Evolutionary conservation across 1,140 invertebrate species (phyloP), one percentile per base, ranked within the genome.

Genomic region (Pseudomyrmex dendroicus): DNA sequence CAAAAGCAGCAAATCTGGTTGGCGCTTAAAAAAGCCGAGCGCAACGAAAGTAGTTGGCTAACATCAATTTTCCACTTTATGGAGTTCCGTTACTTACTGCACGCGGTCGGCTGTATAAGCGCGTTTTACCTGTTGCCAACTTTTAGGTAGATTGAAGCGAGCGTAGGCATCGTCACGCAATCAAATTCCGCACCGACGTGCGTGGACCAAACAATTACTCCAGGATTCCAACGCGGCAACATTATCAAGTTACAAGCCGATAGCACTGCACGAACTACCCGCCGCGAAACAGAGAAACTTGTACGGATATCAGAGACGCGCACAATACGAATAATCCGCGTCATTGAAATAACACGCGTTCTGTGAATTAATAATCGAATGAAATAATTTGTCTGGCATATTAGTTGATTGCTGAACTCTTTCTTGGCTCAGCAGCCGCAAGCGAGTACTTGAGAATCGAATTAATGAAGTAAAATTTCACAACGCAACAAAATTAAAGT

Each of bases 1-100:
- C 54, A 70, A 70, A 78, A 70, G 44, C 59, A 57, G 15, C 20
- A 70, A 78, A 78, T 78, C 76, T 78, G 76, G 52, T 70, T 78
- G 17, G 20, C 44, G 44, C 76, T 35, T 78, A 78, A 78, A 78
- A 78, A 46, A 35, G 54, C 44, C 64, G 20, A 20, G 35, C 20
- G 44, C 76, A 54, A 35, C 46, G 52, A 78, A 70, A 70, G 76
- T 70, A 70, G 64, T 78, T 78, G 15, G 64, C 64, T 59, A 78
- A 78, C 76, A 78, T 78, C 64, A 78, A 78, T 78, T 78, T 68
- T 78, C 76, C 13, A 70, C 63, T 78, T 78, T 78, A 78, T 78
- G 76, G 76, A 78, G 64, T 78, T 78, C 70, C 64, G 76, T 78
- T 78, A 78, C 76, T 78, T 78, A 78, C 22, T 54, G 52, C 64